A percentile compares a stretch with the other conserved stretches of the same genome.
Conservation (phyloP, 2,888 invertebrate genomes). For the Pristionchus japonicus region DNA sequence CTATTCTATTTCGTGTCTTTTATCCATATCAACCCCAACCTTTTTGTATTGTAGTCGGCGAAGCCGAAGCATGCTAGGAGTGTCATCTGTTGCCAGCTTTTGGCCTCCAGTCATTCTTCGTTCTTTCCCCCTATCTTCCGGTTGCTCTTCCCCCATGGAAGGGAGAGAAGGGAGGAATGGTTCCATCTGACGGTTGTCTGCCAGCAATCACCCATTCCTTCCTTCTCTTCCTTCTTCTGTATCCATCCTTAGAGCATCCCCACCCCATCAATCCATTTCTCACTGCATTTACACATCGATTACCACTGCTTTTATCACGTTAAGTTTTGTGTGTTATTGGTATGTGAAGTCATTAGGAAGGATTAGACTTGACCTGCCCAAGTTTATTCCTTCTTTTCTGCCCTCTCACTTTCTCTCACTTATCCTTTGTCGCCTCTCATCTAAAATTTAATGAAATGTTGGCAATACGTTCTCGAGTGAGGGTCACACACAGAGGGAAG, state of each 20-base stretch:
- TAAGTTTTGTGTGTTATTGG: slow-evolving; percentile 16
- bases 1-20: not conserved
- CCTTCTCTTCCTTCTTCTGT: not conserved
- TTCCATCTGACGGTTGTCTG: slow-evolving; percentile 48
- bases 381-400: not conserved
- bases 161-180: not conserved
- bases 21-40: slow-evolving; percentile 25
- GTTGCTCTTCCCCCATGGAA: slow-evolving; percentile 6
- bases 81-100: slow-evolving; percentile 32
- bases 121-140: not conserved
- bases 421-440: slow-evolving; percentile 44
- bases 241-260: not conserved
- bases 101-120: not conserved
- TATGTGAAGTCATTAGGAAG: slow-evolving; percentile 6
- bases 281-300: slow-evolving; percentile 35
- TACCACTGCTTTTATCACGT: slow-evolving; percentile 21
- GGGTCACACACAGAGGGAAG: slow-evolving; percentile 5
- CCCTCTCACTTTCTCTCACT: not conserved
- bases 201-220: slow-evolving; percentile 42
- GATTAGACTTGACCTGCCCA: slow-evolving; percentile 30
- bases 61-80: not conserved
- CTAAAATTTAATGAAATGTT: slow-evolving; percentile 46
- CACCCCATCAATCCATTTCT: not conserved
- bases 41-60: not conserved
- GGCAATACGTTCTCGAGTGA: slow-evolving; percentile 36